phyloP scores from a whole-genome alignment of 2,888 invertebrate genomes.

The Micoletzkya japonica region DNA sequence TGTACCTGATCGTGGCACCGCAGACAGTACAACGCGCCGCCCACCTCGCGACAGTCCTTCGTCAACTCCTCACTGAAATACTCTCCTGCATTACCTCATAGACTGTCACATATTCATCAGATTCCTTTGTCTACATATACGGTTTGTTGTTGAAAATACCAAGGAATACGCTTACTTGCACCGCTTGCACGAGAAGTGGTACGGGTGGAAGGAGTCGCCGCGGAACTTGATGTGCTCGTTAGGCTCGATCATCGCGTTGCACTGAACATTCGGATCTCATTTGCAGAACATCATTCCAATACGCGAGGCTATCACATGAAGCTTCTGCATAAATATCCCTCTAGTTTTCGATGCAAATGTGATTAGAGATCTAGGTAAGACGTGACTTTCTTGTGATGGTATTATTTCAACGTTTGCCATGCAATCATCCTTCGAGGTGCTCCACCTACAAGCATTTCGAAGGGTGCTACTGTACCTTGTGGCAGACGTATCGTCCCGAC shows the following conservation, averaged over 20 bases:
- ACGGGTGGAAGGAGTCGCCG: slow-evolving; percentile 97
- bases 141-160: background rate
- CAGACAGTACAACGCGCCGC: slow-evolving; percentile 87
- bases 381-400: too few species aligned
- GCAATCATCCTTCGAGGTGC: too few species aligned
- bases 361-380: too few species aligned
- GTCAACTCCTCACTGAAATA: slow-evolving; percentile 71
- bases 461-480: slow-evolving; percentile 58
- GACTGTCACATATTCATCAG: background rate
- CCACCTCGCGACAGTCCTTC: slow-evolving; percentile 90
- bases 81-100: background rate
- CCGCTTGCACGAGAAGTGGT: slow-evolving; percentile 92
- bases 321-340: too few species aligned
- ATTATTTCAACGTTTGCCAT: too few species aligned
- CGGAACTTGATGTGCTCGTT: slow-evolving; percentile 68
- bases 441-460: too few species aligned
- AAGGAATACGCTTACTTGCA: slow-evolving; percentile 65
- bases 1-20: slow-evolving; percentile 76
- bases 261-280: slow-evolving; percentile 72
- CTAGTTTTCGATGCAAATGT: too few species aligned
- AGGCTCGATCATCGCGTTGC: slow-evolving; percentile 70
- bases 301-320: too few species aligned
- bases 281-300: too few species aligned
- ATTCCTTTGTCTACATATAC: background rate
- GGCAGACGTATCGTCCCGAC: slow-evolving; percentile 83